Evolutionary conservation across 2,797 vertebrate genomes (phyloP), one percentile per base, ranked within the genome.

Genomic region (Otolemur crassicaudatus): DNA sequence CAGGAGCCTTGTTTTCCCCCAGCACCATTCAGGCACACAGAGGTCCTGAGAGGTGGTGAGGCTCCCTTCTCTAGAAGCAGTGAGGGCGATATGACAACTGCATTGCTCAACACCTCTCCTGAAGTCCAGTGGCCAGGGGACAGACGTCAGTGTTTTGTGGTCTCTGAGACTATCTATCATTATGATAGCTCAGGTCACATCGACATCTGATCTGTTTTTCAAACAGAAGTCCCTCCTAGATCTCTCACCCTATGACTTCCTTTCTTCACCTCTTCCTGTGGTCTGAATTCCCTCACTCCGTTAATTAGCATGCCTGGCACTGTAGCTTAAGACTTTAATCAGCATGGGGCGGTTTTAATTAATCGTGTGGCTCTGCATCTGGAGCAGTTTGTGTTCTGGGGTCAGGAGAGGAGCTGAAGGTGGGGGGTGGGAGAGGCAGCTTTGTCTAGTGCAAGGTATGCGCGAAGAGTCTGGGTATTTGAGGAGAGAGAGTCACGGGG

Each of bases 281-380:
- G 97, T 97, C 97, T 97, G 91, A 97, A 97, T 93, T 97, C 98
- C 94, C 96, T 97, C 97, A 96, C 94, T 98, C 89, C 60, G 97
- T 97, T 98, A 98, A 98, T 98, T 98, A 98, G 98, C 92, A 98
- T 98, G 97, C 97, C 98, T 97, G 98, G 98, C 98, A 97, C 97
- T 91, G 61, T 92, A 97, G 97, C 97, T 97, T 72, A 87, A 98
- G 98, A 98, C 98, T 97, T 97, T 97, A 98, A 97, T 96, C 98
- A 98, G 98, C 72, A 0, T 98, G 98, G 95, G 95, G 93, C 90
- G 89, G 73, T 98, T 98, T 98, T 98, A 98, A 98, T 99, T 98
- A 98, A 98, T 97, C 80, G 16, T 96, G 96, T 93, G 95, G 82
- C 91, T 97, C 84, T 96, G 97, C 96, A 98, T 97, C 97, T 97